These are phyloP conservation scores for Synanceia verrucosa DNA, from an alignment of 2,797 vertebrate genomes.

Conservation along the genomic window DNA sequence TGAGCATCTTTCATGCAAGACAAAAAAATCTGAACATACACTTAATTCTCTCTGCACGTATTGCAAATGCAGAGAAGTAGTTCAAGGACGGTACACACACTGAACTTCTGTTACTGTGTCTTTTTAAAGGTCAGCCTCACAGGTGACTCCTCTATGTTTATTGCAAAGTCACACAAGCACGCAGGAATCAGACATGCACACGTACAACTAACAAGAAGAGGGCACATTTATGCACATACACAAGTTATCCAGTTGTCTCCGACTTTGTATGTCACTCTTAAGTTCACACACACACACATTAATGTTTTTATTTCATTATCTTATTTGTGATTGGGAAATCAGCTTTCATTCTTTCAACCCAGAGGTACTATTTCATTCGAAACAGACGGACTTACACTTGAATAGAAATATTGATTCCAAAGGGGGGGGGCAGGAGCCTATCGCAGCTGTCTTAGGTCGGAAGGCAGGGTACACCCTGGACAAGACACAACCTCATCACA, in stretches of 20 bases:
- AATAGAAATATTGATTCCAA: background rate
- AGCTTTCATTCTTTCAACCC: background rate
- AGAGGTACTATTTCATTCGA: background rate
- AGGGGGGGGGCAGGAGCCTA: no score
- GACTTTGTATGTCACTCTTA: background rate
- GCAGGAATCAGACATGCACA: background rate
- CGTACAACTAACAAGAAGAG: background rate
- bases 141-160: constrained; percentile 35
- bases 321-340: background rate
- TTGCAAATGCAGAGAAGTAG: constrained; percentile 5
- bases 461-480: no score
- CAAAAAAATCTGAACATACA: background rate
- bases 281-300: background rate
- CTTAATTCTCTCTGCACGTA: background rate
- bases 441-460: no score
- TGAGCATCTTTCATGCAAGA: background rate
- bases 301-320: background rate
- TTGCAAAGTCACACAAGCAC: background rate
- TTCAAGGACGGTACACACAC: constrained; percentile 2
- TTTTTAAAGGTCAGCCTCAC: constrained; percentile 35
- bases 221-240: background rate
- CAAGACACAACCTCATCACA: no score
- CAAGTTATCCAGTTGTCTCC: background rate
- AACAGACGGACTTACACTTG: background rate
- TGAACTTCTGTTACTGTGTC: background rate